A percentile compares a stretch with the other conserved stretches of the same genome.
Evolutionary conservation across 2,113 vertebrate genomes (phyloP).

Genomic region (Podilymbus podiceps): DNA sequence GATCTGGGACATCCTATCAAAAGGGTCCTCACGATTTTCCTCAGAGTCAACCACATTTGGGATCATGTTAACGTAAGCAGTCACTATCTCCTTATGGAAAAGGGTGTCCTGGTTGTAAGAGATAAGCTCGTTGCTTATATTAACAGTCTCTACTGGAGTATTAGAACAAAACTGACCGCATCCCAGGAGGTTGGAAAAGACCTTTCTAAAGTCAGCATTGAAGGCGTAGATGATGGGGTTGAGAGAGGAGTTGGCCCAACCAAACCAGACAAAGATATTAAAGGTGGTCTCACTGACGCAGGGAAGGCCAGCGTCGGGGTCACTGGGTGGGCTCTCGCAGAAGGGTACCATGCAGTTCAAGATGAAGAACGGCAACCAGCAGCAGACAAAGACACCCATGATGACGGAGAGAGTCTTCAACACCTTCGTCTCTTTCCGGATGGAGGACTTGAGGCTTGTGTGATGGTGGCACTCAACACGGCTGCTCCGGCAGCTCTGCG

Average conservation of each 20-base stretch:
- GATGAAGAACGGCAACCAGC: constrained; percentile 94
- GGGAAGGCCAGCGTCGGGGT: constrained; percentile 75
- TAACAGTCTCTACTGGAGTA: constrained; percentile 85
- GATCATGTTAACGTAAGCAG: constrained; percentile 85
- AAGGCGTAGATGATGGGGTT: constrained; percentile 96
- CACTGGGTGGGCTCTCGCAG: constrained; percentile 75
- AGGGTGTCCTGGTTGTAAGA: constrained; percentile 89
- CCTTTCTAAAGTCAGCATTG: constrained; percentile 92
- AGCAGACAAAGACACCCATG: constrained; percentile 95
- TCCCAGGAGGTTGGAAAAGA: constrained; percentile 89
- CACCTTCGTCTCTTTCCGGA: constrained; percentile 92
- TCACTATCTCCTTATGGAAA: constrained; percentile 82
- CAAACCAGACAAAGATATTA: constrained; percentile 94
- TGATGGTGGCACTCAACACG: constrained; percentile 77
- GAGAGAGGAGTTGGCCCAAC: constrained; percentile 95
- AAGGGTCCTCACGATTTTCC: constrained; percentile 76
- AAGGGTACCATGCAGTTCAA: constrained; percentile 95
- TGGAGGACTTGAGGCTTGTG: constrained; percentile 81
- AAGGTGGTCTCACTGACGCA: constrained; percentile 96
- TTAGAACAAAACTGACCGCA: constrained; percentile 81
- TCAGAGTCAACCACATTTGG: constrained; percentile 83
- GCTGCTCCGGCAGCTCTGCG: constrained; percentile 83
- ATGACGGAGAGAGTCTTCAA: constrained; percentile 93
- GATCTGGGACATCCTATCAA: constrained; percentile 82
- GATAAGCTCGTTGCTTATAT: constrained; percentile 90